Base-by-base conservation (phyloP, 1,140 invertebrate species). In the Tribolium castaneum region DNA sequence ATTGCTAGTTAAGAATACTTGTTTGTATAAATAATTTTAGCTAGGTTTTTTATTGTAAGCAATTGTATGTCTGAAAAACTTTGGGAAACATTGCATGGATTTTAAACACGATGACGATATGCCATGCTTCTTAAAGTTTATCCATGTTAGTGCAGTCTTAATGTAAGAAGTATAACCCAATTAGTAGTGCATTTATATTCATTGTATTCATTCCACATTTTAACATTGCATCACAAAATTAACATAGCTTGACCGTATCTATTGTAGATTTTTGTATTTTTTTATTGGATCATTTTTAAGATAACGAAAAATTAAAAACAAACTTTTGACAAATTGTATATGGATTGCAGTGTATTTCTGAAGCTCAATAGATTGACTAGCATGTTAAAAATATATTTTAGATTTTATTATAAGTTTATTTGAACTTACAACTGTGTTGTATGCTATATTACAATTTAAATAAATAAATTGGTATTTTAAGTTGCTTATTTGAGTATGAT, bases 11-110 rank as follows among this genome's bases (percentile, higher is more conserved):
- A 82, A 81, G 82, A 77, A 80, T 83, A 80, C 83, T 85, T 85
- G 82, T 85, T 84, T 85, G 84, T 85, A 85, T 85, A 85, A 85
- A 85, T 83, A 85, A 83, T 84, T 85, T 83, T 85, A 84, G 84
- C 83, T 84, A 85, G 83, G 73, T 85, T 84, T 84, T 85, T 84
- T 83, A 84, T 85, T 82, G 80, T 85, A 85, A 85, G 83, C 84
- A 85, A 83, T 81, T 83, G 79, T 83, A 81, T 81, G 80, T 82
- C 62, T 81, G 77, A 71, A 50, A 74, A 79, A 76, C 72, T 78
- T 79, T 75, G 75, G 39, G 59, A 72, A 76, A 45, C 77, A 70
- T 51, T 35, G 59, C 78, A 45, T 76, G 52, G 66, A 79, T 51
- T 54, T 3, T 7, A n/a, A 19, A 79, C 39, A 25, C 10, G 51